These are phyloP conservation scores for Sebastes jordani DNA, from an alignment of 2,797 vertebrate genomes.

Conservation along the genomic window DNA sequence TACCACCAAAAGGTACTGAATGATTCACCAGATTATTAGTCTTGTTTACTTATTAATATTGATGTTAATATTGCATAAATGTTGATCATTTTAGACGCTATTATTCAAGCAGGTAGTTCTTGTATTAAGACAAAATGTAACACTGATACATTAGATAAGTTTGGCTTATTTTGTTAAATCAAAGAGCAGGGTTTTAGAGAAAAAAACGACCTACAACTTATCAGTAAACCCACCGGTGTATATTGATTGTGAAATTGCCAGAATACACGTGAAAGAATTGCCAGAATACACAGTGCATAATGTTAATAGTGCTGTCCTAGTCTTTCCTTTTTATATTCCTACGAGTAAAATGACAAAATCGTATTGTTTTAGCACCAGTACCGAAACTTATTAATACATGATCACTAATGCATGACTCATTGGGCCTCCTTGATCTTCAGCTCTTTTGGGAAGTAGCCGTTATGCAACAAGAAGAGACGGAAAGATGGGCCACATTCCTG, in stretches of 20 bases:
- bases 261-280: too few species aligned
- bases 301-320: too few species aligned
- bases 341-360: neutral
- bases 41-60: neutral
- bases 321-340: neutral
- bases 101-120: neutral
- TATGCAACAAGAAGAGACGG: constrained; percentile 56
- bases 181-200: too few species aligned
- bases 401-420: neutral
- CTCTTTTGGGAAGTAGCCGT: constrained; percentile 35
- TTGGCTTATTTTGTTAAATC: neutral
- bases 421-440: neutral
- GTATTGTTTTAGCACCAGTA: neutral
- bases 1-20: neutral
- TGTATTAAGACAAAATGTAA: neutral
- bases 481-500: constrained; percentile 66
- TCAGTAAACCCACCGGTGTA: too few species aligned
- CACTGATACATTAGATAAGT: neutral
- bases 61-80: neutral
- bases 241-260: too few species aligned
- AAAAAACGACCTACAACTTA: too few species aligned
- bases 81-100: neutral
- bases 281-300: too few species aligned
- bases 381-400: neutral
- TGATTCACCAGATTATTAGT: neutral